phyloP scores from a whole-genome alignment of 2,888 invertebrate genomes.

The Brenthis daphne region DNA sequence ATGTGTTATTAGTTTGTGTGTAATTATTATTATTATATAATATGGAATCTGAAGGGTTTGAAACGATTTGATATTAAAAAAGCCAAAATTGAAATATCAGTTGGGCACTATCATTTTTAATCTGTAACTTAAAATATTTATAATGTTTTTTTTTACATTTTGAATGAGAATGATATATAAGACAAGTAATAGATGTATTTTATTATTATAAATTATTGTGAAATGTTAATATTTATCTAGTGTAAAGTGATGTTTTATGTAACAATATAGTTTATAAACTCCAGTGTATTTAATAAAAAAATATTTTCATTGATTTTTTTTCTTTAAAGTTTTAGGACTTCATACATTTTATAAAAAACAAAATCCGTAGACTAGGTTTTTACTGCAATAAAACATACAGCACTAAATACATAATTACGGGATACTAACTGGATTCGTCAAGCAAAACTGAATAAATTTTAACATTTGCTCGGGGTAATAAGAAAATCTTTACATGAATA shows the following conservation, averaged over 20 bases:
- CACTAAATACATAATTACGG: too few species aligned
- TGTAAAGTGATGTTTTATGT: constrained; percentile 34
- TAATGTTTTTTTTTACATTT: constrained; percentile 10
- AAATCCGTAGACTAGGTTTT: not conserved
- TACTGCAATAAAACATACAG: too few species aligned
- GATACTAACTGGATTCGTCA: not conserved
- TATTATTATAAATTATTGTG: constrained; percentile 27
- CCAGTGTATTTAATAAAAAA: constrained; percentile 37
- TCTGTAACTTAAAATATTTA: constrained; percentile 3
- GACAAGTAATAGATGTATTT: constrained; percentile 19
- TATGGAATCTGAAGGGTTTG: constrained; percentile 12
- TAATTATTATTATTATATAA: not conserved
- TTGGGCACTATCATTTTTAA: constrained; percentile 18
- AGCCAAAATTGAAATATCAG: constrained; percentile 14
- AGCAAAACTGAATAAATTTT: too few species aligned
- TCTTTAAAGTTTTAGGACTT: not conserved
- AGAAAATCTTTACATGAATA: too few species aligned
- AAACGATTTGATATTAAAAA: not conserved
- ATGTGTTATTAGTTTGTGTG: too few species aligned
- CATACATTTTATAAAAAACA: not conserved
- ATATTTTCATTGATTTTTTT: constrained; percentile 33
- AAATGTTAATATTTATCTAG: constrained; percentile 29
- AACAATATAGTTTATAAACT: constrained; percentile 43
- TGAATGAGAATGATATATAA: constrained; percentile 21
- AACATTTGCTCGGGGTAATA: too few species aligned